Evolutionary conservation across 2,888 invertebrate species (phyloP).

Genomic region (Stenotaenia linearis): DNA sequence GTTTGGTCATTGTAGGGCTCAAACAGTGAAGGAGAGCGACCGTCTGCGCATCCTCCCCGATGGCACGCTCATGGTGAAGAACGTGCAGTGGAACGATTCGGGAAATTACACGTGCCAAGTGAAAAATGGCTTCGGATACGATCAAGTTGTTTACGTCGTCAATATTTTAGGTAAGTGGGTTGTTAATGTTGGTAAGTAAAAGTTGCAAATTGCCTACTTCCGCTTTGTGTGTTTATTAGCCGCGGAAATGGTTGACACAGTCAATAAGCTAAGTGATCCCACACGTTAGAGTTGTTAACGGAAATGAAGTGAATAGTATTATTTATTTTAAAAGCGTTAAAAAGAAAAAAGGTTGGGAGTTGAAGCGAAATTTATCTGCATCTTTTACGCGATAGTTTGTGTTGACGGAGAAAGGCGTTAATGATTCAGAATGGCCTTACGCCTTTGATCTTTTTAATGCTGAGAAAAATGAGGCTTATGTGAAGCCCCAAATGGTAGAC

Average conservation of each 20-base stretch:
- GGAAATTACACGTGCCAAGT: conserved; percentile 92
- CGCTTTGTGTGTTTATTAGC: background rate
- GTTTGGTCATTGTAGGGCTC: conserved; percentile 11
- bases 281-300: background rate
- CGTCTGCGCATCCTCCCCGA: conserved; percentile 80
- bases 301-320: background rate
- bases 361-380: background rate
- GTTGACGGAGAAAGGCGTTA: background rate
- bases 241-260: background rate
- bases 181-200: conserved; percentile 14
- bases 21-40: conserved; percentile 52
- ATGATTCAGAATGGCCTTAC: conserved; percentile 22
- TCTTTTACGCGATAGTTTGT: background rate
- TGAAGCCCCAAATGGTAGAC: conserved; percentile 20
- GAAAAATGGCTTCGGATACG: conserved; percentile 86
- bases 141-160: conserved; percentile 45
- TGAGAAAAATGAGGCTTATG: conserved; percentile 9
- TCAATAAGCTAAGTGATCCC: background rate
- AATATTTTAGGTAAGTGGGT: conserved; percentile 32
- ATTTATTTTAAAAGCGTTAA: background rate
- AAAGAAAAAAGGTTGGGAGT: background rate
- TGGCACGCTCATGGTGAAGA: conserved; percentile 83
- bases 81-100: conserved; percentile 81
- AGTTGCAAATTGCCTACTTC: background rate
- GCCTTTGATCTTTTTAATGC: conserved; percentile 16